phyloP scores from a whole-genome alignment of 2,797 vertebrate species.

The Sebastolobus altivelis region DNA sequence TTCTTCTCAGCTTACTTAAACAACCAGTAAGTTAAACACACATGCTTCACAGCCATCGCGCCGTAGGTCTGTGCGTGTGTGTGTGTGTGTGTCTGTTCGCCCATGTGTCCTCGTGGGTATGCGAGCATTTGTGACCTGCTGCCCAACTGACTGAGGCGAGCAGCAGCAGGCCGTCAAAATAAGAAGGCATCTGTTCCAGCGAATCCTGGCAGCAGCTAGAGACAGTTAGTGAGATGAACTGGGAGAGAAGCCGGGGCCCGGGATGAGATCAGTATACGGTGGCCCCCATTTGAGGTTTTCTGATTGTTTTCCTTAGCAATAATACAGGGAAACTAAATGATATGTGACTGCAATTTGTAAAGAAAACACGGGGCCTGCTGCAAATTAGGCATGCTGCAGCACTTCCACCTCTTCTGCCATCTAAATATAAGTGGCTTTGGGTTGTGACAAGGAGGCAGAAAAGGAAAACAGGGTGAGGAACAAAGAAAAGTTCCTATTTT shows the following conservation, averaged over 20 bases:
- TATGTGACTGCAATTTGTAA: conserved; percentile 79
- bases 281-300: conserved; percentile 65
- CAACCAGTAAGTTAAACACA: conserved; percentile 82
- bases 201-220: conserved; percentile 66
- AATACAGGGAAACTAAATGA: conserved; percentile 81
- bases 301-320: conserved; percentile 78
- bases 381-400: conserved; percentile 68
- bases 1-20: conserved; percentile 84
- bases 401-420: conserved; percentile 58
- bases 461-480: conserved; percentile 27
- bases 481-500: conserved; percentile 11
- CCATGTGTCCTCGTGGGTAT: conserved; percentile 59
- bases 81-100: conserved; percentile 24
- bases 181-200: conserved; percentile 79
- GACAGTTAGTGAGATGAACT: conserved; percentile 74
- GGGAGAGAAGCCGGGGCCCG: conserved; percentile 56
- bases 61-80: conserved; percentile 30
- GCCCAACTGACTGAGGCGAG: conserved; percentile 72
- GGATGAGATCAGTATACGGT: conserved; percentile 60
- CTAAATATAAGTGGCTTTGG: conserved; percentile 54
- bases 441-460: conserved; percentile 47
- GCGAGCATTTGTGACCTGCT: conserved; percentile 74
- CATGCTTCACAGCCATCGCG: conserved; percentile 68
- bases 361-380: conserved; percentile 72
- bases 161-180: conserved; percentile 75